phyloP scores from a whole-genome alignment of 2,888 invertebrate species.

The Cerastoderma edule region DNA sequence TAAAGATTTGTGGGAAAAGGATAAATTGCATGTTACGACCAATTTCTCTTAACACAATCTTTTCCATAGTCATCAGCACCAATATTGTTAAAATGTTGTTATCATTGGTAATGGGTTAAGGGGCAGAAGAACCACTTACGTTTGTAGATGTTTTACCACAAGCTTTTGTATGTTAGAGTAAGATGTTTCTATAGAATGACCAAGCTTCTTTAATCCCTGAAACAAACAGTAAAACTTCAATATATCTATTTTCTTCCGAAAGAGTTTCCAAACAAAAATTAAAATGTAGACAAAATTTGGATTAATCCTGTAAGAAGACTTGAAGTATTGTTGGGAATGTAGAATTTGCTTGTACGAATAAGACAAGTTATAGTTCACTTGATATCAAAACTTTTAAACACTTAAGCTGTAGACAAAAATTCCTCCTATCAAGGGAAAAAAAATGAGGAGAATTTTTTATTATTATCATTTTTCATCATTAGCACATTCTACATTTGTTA shows the following conservation, averaged over 20 bases:
- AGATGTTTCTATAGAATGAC: constrained; percentile 96
- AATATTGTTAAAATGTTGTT: not conserved
- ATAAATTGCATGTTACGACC: not conserved
- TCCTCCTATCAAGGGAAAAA: too few relatives aligned
- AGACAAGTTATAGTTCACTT: too few relatives aligned
- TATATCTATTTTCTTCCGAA: not conserved
- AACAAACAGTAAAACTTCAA: constrained; percentile 7
- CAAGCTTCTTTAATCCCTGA: constrained; percentile 94
- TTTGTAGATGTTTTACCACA: constrained; percentile 86
- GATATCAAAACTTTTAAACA: too few relatives aligned
- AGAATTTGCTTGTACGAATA: constrained; percentile 2
- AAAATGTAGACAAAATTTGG: too few relatives aligned
- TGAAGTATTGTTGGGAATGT: not conserved
- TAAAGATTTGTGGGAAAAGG: not conserved
- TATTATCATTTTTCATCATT: too few relatives aligned
- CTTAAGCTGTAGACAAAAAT: too few relatives aligned
- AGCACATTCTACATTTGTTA: too few relatives aligned
- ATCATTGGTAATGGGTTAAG: not conserved
- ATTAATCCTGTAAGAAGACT: constrained; percentile 5
- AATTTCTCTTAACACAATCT: constrained; percentile 2
- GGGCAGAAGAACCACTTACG: constrained; percentile 59
- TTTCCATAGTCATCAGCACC: too few relatives aligned
- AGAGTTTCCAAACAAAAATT: not conserved
- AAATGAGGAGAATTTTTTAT: too few relatives aligned
- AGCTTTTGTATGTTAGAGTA: constrained; percentile 97